A percentile compares a stretch with the other conserved stretches of the same genome.
These are phyloP conservation scores for Pedetes capensis DNA, from an alignment of 2,113 vertebrate genomes.

Conservation along the genomic window DNA sequence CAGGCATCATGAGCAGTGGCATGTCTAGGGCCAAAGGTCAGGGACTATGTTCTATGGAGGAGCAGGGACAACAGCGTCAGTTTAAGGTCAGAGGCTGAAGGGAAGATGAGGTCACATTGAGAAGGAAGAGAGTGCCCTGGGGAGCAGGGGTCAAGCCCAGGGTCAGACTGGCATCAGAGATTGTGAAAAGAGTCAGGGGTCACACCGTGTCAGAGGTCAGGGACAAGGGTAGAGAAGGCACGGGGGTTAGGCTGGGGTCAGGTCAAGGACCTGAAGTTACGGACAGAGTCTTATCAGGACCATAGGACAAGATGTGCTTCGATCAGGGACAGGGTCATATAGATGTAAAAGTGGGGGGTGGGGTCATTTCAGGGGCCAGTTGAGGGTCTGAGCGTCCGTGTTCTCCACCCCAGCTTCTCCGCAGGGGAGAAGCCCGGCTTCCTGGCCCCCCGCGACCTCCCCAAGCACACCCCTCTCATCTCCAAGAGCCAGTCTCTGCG, in stretches of 20 bases:
- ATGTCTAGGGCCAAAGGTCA: not conserved
- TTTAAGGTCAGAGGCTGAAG: not conserved
- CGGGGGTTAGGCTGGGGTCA: not conserved
- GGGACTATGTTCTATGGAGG: not conserved
- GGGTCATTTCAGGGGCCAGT: not conserved
- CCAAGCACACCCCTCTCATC: conserved; percentile 88
- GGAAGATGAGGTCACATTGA: not conserved
- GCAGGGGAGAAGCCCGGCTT: conserved; percentile 85
- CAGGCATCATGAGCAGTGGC: not conserved
- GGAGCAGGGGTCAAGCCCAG: not conserved
- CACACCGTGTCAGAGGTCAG: not conserved
- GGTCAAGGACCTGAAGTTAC: not conserved
- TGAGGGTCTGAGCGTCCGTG: not conserved
- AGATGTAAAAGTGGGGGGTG: not conserved
- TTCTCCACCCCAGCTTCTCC: conserved; percentile 69
- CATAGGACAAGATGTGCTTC: not conserved
- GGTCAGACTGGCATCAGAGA: not conserved
- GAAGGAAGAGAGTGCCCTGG: not conserved
- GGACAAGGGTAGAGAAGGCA: not conserved
- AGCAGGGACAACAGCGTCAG: not conserved
- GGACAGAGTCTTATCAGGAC: not conserved
- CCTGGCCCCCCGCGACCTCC: conserved; percentile 87
- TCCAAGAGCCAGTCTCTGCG: conserved; percentile 88
- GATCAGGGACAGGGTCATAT: not conserved
- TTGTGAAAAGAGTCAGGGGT: not conserved